Evolutionary conservation across 2,797 vertebrate genomes (phyloP).

Genomic region (Oreochromis mossambicus): DNA sequence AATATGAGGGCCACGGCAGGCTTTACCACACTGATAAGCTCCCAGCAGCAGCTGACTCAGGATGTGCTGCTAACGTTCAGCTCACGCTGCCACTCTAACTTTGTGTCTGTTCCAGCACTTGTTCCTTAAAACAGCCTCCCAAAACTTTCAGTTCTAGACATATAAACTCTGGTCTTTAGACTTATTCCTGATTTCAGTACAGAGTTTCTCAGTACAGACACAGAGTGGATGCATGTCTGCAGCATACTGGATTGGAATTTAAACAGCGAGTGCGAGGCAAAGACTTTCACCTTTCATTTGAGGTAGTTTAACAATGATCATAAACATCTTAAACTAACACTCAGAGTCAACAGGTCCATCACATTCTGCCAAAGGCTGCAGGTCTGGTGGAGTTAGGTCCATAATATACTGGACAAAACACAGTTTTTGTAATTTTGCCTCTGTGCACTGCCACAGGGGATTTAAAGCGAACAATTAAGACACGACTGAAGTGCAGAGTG

Average conservation of each 20-base stretch:
- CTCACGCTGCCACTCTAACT: background rate
- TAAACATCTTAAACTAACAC: background rate
- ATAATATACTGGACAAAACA: background rate
- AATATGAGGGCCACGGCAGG: conserved; percentile 4
- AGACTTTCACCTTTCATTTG: background rate
- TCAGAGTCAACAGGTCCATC: background rate
- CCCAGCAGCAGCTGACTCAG: conserved; percentile 49
- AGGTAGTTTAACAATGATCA: background rate
- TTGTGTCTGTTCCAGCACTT: background rate
- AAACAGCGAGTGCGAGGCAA: background rate
- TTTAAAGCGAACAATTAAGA: rapidly evolving
- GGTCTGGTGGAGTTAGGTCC: background rate
- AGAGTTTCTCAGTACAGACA: background rate
- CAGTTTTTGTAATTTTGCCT: background rate
- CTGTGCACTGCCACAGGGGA: background rate
- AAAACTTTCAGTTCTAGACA: background rate
- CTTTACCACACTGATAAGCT: conserved; percentile 50
- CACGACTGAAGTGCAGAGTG: background rate
- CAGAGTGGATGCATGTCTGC: background rate
- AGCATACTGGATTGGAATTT: background rate
- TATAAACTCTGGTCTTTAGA: background rate
- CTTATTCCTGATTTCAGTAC: background rate
- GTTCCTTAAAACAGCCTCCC: background rate
- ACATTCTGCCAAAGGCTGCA: background rate
- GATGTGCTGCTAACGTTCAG: conserved; percentile 30